A percentile compares a stretch with the other conserved stretches of the same genome.
Conservation (phyloP, 2,113 vertebrate genomes). For the Catharus fuscescens region DNA sequence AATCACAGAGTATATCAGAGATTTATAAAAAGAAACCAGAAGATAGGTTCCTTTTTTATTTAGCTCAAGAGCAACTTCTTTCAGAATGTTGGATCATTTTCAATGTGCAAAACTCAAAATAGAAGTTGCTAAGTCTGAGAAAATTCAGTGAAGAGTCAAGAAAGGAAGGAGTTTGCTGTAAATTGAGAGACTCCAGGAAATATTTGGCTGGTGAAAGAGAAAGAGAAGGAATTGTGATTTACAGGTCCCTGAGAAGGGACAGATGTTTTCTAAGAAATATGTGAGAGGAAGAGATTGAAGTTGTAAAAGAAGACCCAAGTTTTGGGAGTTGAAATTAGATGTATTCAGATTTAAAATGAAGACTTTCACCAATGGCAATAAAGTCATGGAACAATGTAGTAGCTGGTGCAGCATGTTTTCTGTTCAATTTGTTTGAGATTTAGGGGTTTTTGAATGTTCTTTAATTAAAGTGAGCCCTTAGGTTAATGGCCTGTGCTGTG, state of each 20-base stretch:
- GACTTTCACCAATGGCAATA: neutral
- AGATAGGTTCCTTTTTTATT: neutral
- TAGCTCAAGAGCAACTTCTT: neutral
- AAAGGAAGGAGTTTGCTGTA: neutral
- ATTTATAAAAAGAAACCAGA: neutral
- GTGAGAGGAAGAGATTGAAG: neutral
- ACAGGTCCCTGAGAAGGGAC: neutral
- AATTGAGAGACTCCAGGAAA: neutral
- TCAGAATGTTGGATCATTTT: neutral
- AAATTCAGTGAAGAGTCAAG: neutral
- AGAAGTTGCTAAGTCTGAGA: neutral
- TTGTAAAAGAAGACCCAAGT: neutral
- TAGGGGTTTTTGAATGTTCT: fast-evolving
- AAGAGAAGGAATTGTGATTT: neutral
- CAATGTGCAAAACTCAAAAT: neutral
- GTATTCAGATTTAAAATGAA: neutral
- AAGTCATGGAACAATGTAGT: fast-evolving
- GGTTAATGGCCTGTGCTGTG: neutral
- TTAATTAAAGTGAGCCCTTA: neutral
- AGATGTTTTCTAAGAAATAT: neutral
- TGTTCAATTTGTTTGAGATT: neutral
- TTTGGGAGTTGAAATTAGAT: neutral
- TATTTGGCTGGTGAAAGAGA: neutral
- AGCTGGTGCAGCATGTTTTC: neutral
- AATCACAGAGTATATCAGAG: neutral